These are phyloP conservation scores for Dasysyrphus albostriatus DNA, from an alignment of 2,888 invertebrate species.

Conservation along the genomic window DNA sequence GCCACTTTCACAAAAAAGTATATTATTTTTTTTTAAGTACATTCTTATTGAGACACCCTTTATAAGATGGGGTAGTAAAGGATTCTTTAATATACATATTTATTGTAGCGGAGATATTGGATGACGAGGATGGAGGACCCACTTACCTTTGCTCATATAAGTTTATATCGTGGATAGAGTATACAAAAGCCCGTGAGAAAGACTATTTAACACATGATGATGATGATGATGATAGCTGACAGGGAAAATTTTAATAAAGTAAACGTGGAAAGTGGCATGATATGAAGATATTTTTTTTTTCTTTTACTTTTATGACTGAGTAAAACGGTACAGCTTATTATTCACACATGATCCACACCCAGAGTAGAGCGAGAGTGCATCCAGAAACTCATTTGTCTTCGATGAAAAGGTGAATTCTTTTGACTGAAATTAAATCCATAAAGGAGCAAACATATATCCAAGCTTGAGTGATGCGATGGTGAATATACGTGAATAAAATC, in stretches of 20 bases:
- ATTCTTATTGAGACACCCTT: too few species aligned
- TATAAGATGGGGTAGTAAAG: background rate
- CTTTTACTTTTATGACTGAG: background rate
- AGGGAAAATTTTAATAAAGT: constrained; percentile 55
- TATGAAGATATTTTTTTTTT: constrained; percentile 22
- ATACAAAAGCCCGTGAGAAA: constrained; percentile 19
- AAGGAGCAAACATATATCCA: background rate
- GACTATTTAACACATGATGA: constrained; percentile 19
- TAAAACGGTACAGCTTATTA: constrained; percentile 50
- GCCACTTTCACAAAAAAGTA: too few species aligned
- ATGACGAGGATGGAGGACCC: background rate
- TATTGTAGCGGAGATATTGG: constrained; percentile 23
- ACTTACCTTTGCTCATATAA: background rate
- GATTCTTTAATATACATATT: constrained; percentile 24
- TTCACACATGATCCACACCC: constrained; percentile 27
- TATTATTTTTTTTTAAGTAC: too few species aligned
- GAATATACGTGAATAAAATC: background rate
- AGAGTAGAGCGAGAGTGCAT: constrained; percentile 7
- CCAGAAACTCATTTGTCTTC: constrained; percentile 40
- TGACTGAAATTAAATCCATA: constrained; percentile 11
- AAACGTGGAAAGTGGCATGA: constrained; percentile 18
- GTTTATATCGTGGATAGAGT: background rate
- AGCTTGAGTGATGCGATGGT: background rate
- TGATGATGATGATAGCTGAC: constrained; percentile 35
- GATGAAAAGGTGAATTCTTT: constrained; percentile 3